A percentile compares a stretch with the other conserved stretches of the same genome.
These are phyloP conservation scores for Bombus polaris DNA, from an alignment of 1,140 invertebrate genomes.

Conservation along the genomic window DNA sequence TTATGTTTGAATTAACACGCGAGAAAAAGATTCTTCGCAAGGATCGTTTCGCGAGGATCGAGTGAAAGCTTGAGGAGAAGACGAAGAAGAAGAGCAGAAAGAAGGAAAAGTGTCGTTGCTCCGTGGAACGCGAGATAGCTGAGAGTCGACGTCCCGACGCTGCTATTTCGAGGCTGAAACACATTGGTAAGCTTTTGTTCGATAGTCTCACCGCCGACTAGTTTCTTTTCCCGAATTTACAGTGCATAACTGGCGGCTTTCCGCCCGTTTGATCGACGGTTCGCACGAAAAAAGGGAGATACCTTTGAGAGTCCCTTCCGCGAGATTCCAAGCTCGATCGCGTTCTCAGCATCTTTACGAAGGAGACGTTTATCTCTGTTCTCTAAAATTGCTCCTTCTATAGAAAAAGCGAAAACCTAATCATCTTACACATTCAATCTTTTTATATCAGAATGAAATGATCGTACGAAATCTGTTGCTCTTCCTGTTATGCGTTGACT, in stretches of 20 bases:
- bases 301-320: slow-evolving; percentile 6
- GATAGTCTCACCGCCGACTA: neutral
- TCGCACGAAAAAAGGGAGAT: neutral
- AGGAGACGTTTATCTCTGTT: slow-evolving; percentile 7
- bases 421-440: too few relatives aligned
- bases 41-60: slow-evolving; percentile 2
- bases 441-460: neutral
- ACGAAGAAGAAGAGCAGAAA: slow-evolving; percentile 30
- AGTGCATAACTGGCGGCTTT: slow-evolving; percentile 21
- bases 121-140: slow-evolving; percentile 57
- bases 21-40: neutral
- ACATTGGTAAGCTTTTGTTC: slow-evolving; percentile 61
- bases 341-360: slow-evolving; percentile 37
- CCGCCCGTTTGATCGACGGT: neutral
- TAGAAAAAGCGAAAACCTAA: neutral
- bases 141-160: slow-evolving; percentile 60
- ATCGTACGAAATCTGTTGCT: neutral
- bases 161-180: slow-evolving; percentile 71
- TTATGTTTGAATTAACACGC: neutral
- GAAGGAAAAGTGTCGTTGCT: slow-evolving; percentile 52
- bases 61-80: neutral
- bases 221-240: slow-evolving; percentile 4
- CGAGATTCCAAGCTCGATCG: slow-evolving; percentile 11
- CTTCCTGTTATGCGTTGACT: neutral
- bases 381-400: neutral